Evolutionary conservation across 2,888 invertebrate species (phyloP), one percentile per base, ranked within the genome.

Genomic region (Nemotelus pantherinus): DNA sequence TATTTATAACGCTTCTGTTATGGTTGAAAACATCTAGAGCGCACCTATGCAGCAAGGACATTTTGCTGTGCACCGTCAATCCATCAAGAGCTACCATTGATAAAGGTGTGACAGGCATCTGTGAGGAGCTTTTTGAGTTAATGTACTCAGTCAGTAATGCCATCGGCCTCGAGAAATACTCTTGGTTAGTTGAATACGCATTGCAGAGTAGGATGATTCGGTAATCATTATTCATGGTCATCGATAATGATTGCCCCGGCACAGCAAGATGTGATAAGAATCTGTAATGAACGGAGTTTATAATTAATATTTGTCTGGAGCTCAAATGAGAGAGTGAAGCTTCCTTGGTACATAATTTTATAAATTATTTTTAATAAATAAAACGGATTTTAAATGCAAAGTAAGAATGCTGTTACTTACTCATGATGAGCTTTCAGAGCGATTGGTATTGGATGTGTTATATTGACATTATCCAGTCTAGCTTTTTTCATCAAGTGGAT

Each of bases 401-500:
- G 77, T 53, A 78, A 58, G 4, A 55, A 55, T 78, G 65, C 0
- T 58, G 72, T 43, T 44, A 88, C 90, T 87, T 88, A 95, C 92
- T 95, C 95, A 83, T 94, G 92, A 84, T 96, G 96, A 78, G 91
- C 91, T 87, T 94, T 93, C 7, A 97, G 88, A 63, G 95, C 93
- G 81, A 91, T 91, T 0, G 96, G 96, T 85, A 96, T 91, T 0
- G 93, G 93, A 70, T 92, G 87, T 79, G 91, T 91, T 84, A 95
- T 92, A 81, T 93, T 94, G 80, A 93, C 91, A 83, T 93, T 93
- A 84, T 97, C 97, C 2, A 93, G 89, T 85, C 96, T 95, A 0
- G 97, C 97, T 88, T 98, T 98, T 85, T 95, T 97, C 82, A 96
- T 90, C 79, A 98, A 89, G 88, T 98, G 97, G 85, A 98, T 95